phyloP scores from a whole-genome alignment of 2,797 vertebrate genomes.

The Pseudotriccus pelzelni region DNA sequence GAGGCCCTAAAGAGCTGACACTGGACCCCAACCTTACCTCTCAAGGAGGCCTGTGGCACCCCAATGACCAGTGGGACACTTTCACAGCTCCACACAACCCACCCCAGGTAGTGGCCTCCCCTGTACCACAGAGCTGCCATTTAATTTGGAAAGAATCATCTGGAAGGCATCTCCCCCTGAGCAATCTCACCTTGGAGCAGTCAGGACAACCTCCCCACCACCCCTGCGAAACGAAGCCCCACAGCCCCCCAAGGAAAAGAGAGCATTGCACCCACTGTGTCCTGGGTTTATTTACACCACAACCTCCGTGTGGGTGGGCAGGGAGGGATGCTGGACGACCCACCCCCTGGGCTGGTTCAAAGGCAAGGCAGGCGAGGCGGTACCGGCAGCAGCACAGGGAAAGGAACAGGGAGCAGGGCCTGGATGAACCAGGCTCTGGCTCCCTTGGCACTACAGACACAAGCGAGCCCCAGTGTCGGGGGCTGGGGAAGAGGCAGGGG shows the following conservation, averaged over 20 bases:
- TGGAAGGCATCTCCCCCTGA: not conserved
- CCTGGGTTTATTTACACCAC: constrained; percentile 61
- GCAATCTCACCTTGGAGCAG: not conserved
- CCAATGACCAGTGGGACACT: not conserved
- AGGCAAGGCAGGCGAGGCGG: not conserved
- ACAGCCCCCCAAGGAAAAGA: not conserved
- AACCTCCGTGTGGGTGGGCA: not conserved
- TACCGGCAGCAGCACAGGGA: not conserved
- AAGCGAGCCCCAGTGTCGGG: not conserved
- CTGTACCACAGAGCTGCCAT: not conserved
- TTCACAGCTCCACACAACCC: not conserved
- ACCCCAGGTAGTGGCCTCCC: not conserved
- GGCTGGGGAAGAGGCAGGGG: not conserved
- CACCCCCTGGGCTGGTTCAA: not conserved
- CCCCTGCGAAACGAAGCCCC: not conserved
- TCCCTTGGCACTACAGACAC: not conserved
- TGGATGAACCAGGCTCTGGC: not conserved
- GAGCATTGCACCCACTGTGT: not conserved
- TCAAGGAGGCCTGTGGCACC: not conserved
- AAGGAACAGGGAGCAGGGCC: not conserved
- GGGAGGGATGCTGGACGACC: not conserved
- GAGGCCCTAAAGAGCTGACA: not conserved
- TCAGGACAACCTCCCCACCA: not conserved
- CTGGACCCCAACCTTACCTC: not conserved
- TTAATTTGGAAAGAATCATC: not conserved